Evolutionary conservation across 2,888 invertebrate genomes (phyloP).

Genomic region (Nymphalis urticae): DNA sequence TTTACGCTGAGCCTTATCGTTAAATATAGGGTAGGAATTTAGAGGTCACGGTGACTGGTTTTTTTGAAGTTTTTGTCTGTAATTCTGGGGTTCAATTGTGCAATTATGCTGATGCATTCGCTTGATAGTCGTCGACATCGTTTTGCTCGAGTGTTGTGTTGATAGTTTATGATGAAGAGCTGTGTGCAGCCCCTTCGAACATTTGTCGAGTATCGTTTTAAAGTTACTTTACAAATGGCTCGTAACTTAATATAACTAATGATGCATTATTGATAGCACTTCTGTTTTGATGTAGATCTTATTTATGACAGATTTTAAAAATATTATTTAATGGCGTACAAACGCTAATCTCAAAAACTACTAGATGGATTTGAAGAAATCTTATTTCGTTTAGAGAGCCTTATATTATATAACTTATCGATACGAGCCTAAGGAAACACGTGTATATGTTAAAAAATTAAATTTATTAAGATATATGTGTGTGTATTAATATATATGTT

Average conservation of each 20-base stretch:
- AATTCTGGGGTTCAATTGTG: slow-evolving; percentile 64
- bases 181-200: slow-evolving; percentile 35
- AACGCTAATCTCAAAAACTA: too few species aligned
- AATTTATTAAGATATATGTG: too few species aligned
- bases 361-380: too few species aligned
- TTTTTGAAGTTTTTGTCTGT: slow-evolving; percentile 60
- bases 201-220: slow-evolving; percentile 48
- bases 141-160: slow-evolving; percentile 65
- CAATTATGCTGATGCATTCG: slow-evolving; percentile 78
- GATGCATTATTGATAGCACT: slow-evolving; percentile 23
- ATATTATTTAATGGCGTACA: too few species aligned
- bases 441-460: too few species aligned
- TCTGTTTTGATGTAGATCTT: neutral
- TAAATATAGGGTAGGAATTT: slow-evolving; percentile 29
- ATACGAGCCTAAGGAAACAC: too few species aligned
- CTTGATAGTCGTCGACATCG: slow-evolving; percentile 61
- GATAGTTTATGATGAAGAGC: slow-evolving; percentile 72
- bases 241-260: slow-evolving; percentile 23
- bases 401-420: too few species aligned
- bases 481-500: too few species aligned
- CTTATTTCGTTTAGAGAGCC: too few species aligned
- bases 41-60: slow-evolving; percentile 49
- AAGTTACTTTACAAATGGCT: slow-evolving; percentile 33
- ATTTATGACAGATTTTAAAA: neutral
- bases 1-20: slow-evolving; percentile 44